Evolutionary conservation across 2,888 invertebrate species (phyloP), one percentile per base, ranked within the genome.

Genomic region (Eupithecia vulgata): DNA sequence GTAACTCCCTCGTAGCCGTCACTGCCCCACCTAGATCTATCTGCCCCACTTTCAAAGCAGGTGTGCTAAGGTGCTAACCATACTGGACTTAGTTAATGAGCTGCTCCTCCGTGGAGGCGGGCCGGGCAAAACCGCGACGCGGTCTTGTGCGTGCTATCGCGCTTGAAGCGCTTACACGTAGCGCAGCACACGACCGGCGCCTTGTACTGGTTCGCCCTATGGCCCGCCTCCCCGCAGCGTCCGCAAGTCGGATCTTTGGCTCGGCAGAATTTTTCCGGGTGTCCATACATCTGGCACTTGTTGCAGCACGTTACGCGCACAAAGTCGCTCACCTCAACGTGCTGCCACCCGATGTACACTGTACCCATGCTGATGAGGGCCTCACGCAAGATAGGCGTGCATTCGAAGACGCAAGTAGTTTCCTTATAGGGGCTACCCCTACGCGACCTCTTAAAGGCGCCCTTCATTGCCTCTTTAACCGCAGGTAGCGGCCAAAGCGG

Each of bases 101-200:
- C 45, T 45, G 45, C 45, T 45, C 45, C 0, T 45, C 45, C 45
- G 17, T 45, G 17, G 17, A 45, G 45, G 7, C 45, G 45, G 2
- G 45, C 45, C 17, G 45, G 45, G 17, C 45, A 45, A 5, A 5
- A 17, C 17, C 45, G 45, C 45, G 45, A 45, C 45, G 45, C 45
- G 45, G 45, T 45, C 45, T 17, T 45, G 45, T 45, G 45, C 45
- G 45, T 45, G 45, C 45, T 45, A 0, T 45, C 45, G 45, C 45
- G 45, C 45, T 45, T 45, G 5, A 45, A 45, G 45, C 45, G 17
- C 45, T 45, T 45, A 12, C n/a, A 21, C 57, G 57, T 57, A 2
- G 21, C 21, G 77, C 92, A 91, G 73, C 85, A 89, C 77, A 65
- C 68, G 65, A 35, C 30, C n/a, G 2, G 91, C 88, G 61, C 89